Evolutionary conservation across 2,113 vertebrate species (phyloP).

Genomic region (Albula goreensis): DNA sequence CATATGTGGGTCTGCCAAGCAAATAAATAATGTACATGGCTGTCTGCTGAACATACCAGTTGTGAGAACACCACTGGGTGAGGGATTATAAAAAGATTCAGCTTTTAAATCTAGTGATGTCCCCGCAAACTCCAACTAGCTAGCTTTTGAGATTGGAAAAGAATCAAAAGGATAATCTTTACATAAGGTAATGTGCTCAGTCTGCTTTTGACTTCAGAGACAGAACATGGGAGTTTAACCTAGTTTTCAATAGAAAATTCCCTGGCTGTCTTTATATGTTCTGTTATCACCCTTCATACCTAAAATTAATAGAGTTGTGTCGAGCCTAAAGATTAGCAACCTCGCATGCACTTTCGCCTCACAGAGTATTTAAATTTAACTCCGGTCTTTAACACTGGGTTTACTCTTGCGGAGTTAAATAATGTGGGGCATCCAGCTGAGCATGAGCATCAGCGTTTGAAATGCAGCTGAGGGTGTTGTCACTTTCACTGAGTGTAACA

Average conservation of each 20-base stretch:
- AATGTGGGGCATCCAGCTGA: constrained; percentile 32
- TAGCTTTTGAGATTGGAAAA: constrained; percentile 3
- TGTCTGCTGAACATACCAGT: not conserved
- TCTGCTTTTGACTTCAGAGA: not conserved
- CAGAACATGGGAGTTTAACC: not conserved
- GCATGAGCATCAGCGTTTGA: constrained; percentile 40
- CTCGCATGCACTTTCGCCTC: not conserved
- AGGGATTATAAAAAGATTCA: not conserved
- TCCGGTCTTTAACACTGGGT: not conserved
- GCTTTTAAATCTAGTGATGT: not conserved
- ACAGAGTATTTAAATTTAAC: not conserved
- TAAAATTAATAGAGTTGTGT: not conserved
- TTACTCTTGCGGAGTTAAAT: constrained; percentile 17
- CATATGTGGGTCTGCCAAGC: not conserved
- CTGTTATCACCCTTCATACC: not conserved
- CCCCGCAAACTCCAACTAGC: not conserved
- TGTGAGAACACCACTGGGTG: not conserved
- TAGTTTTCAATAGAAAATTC: not conserved
- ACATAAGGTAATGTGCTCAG: constrained; percentile 8
- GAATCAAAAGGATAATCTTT: constrained; percentile 28
- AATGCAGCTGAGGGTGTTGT: constrained; percentile 25
- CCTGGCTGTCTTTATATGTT: not conserved
- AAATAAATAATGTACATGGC: not conserved
- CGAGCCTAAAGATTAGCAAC: not conserved
- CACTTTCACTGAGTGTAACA: not conserved